Evolutionary conservation across 2,888 invertebrate species (phyloP), one percentile per base, ranked within the genome.

Genomic region (Seira sanloemensis): DNA sequence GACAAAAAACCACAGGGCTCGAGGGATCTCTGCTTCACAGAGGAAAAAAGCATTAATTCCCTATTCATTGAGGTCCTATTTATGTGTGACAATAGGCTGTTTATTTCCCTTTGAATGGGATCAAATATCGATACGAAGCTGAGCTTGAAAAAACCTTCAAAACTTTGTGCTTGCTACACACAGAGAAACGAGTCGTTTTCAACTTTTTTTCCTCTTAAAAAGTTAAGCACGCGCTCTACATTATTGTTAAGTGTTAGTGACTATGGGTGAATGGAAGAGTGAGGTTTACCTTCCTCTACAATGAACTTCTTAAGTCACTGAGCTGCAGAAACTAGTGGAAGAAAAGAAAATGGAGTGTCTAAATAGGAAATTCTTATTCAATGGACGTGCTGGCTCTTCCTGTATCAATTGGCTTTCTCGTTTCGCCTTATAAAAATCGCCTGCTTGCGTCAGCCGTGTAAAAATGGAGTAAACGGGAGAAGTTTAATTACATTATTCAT

Each of bases 41-140:
- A 37, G 2, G 46, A 65, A 66, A 67, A 73, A 79, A 80, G 54
- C 73, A 74, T 37, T 27, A 80, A 78, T 81, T 69, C 73, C 68
- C 75, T 75, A 81, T 81, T 81, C 81, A 81, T 81, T 75, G 81
- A 81, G 75, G 19, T 46, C 58, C 81, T 75, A 81, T 81, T 81
- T 81, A 80, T 50, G 66, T 67, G 62, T 75, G 75, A 81, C 75
- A 81, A 81, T 81, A 71, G 81, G 75, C 81, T 81, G 81, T 81
- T 79, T 81, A 81, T 80, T 74, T 74, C 68, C 18, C n/a, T 68
- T 65, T 80, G 37, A 74, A 80, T 81, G 75, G 81, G 75, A 81
- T 81, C 81, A 81, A 75, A 74, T 81, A 81, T 81, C 81, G 81
- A 69, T 68, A 9, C n/a, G n/a, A n/a, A n/a, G n/a, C n/a, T n/a